These are phyloP conservation scores for Phenganax subtilis DNA, from an alignment of 92 coral and sea anemone genomes.

Conservation along the genomic window DNA sequence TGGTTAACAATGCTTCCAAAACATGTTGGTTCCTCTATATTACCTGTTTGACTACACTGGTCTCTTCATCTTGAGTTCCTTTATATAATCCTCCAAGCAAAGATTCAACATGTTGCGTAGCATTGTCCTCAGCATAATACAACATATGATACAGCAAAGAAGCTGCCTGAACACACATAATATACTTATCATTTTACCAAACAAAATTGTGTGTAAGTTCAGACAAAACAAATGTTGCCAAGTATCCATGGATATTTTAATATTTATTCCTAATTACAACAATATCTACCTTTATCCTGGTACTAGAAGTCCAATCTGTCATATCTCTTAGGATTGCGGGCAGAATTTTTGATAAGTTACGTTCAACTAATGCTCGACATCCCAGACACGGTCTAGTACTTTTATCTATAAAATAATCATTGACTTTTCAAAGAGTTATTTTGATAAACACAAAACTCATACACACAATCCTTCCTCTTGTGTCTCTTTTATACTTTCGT, in stretches of 20 bases:
- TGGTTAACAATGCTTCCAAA: no score
- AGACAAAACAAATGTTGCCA: background rate
- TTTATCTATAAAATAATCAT: conserved; percentile 40
- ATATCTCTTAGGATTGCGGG: conserved; percentile 95
- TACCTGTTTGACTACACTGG: conserved; percentile 70
- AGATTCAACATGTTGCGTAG: conserved; percentile 83
- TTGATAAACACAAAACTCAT: background rate
- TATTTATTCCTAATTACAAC: background rate
- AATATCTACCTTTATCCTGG: conserved; percentile 77
- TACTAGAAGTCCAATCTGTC: conserved; percentile 89
- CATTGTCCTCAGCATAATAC: conserved; percentile 90
- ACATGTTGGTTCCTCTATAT: background rate
- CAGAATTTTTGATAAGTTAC: conserved; percentile 85
- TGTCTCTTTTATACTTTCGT: background rate
- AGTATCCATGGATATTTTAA: background rate
- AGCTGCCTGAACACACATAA: conserved; percentile 57
- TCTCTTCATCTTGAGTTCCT: conserved; percentile 87
- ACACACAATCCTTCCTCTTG: background rate
- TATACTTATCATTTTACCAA: background rate
- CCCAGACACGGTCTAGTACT: conserved; percentile 70
- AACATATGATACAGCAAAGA: conserved; percentile 78
- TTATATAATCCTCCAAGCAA: conserved; percentile 74
- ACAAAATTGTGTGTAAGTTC: background rate
- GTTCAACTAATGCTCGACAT: conserved; percentile 77
- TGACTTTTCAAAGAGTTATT: background rate